phyloP scores from a whole-genome alignment of 2,113 vertebrate species.

The Opisthocomus hoazin region DNA sequence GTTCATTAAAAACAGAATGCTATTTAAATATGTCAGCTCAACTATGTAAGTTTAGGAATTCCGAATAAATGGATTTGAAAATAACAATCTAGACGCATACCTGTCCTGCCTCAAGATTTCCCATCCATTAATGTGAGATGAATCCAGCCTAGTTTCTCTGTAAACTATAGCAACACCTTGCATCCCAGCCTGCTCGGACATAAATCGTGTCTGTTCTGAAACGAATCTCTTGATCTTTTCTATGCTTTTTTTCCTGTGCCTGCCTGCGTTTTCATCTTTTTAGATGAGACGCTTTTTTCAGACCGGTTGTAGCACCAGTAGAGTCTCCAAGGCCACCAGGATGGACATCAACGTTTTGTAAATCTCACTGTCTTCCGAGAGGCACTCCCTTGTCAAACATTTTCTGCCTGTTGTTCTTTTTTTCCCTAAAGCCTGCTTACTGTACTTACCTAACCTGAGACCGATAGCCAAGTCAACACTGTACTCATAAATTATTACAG shows the following conservation, averaged over 20 bases:
- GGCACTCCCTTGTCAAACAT: background rate
- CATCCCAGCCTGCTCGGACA: background rate
- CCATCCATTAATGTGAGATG: background rate
- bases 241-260: background rate
- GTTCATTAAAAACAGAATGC: background rate
- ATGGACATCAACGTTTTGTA: background rate
- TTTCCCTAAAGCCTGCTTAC: background rate
- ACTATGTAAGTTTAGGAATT: background rate
- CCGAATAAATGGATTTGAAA: background rate
- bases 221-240: background rate
- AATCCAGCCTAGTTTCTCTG: background rate
- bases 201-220: background rate
- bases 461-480: background rate
- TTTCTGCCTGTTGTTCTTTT: background rate
- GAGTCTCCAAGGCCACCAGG: background rate
- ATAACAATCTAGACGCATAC: background rate
- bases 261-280: background rate
- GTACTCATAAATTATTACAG: conserved; percentile 9
- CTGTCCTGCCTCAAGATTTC: background rate
- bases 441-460: background rate
- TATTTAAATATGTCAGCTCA: background rate
- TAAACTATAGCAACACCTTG: background rate
- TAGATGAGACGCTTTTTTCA: background rate
- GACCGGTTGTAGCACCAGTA: fast-evolving
- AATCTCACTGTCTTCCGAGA: background rate